Conservation (phyloP, 2,113 vertebrate species). For the Drymodes brunneopygia region DNA sequence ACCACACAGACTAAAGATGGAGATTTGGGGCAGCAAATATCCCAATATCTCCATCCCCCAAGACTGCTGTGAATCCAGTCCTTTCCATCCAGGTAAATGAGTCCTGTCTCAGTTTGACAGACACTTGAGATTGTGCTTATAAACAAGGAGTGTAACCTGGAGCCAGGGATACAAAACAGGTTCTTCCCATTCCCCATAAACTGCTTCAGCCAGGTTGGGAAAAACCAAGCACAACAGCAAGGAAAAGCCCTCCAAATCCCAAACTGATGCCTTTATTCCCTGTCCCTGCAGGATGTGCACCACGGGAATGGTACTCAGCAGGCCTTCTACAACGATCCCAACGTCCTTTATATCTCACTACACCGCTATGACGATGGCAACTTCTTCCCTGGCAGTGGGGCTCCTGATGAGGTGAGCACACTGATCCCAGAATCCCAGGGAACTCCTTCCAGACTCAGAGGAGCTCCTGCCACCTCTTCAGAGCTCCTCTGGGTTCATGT, state of each 20-base stretch:
- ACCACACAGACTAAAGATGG: background rate
- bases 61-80: background rate
- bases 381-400: slow-evolving; percentile 97
- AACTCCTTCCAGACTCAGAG: background rate
- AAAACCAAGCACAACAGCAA: background rate
- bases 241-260: background rate
- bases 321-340: slow-evolving; percentile 91
- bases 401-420: slow-evolving; percentile 86
- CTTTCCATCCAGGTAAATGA: background rate
- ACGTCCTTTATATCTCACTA: slow-evolving; percentile 90
- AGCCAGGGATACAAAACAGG: background rate
- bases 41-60: background rate
- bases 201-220: background rate
- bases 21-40: background rate
- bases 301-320: slow-evolving; percentile 88
- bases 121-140: background rate
- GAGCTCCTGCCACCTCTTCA: background rate
- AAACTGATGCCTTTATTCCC: background rate
- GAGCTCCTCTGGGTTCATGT: background rate
- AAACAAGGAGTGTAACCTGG: background rate
- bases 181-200: background rate
- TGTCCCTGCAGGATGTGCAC: slow-evolving; percentile 75
- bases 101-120: background rate
- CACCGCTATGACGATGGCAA: slow-evolving; percentile 98
- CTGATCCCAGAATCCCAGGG: background rate